These are phyloP conservation scores for Caenorhabditis sp. DNA, from an alignment of 2,888 invertebrate genomes.

Conservation along the genomic window DNA sequence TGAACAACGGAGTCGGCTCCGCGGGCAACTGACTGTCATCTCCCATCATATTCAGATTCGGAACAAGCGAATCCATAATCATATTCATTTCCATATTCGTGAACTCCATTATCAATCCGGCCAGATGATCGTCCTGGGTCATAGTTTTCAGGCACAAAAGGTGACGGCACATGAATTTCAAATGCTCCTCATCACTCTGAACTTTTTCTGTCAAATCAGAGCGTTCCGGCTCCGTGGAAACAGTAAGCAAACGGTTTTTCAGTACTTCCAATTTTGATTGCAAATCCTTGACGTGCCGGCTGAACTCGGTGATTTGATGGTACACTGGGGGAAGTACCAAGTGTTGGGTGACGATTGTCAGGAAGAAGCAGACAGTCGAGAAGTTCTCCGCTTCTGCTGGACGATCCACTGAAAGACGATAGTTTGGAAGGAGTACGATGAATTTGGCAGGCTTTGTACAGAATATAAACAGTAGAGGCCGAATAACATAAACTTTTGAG, in stretches of 20 bases:
- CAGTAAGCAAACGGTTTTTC: conserved; percentile 12
- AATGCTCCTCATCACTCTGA: background rate
- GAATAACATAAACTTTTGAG: too few species aligned
- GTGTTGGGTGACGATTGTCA: conserved; percentile 94
- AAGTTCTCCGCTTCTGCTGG: conserved; percentile 85
- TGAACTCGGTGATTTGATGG: conserved; percentile 61
- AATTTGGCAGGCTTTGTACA: too few species aligned
- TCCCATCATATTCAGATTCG: conserved; percentile 20
- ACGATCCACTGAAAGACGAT: conserved; percentile 11
- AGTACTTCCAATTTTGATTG: conserved; percentile 6
- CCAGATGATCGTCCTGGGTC: conserved; percentile 88
- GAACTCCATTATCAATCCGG: conserved; percentile 89
- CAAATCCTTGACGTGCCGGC: conserved; percentile 59
- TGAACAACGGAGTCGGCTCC: conserved; percentile 86
- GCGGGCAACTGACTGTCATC: conserved; percentile 78
- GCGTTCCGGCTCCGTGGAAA: background rate
- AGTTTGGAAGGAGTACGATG: too few species aligned
- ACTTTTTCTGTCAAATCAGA: conserved; percentile 16
- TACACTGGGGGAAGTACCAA: conserved; percentile 90
- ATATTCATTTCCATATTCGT: conserved; percentile 90
- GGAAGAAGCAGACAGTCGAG: conserved; percentile 96
- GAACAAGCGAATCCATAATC: conserved; percentile 81
- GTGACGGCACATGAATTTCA: conserved; percentile 84
- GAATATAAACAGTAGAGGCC: too few species aligned
- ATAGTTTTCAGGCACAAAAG: conserved; percentile 91